Percentiles rank a stretch among this genome's conserved stretches.
These are phyloP conservation scores for Martes martes DNA, from an alignment of 2,113 vertebrate genomes.

Conservation along the genomic window DNA sequence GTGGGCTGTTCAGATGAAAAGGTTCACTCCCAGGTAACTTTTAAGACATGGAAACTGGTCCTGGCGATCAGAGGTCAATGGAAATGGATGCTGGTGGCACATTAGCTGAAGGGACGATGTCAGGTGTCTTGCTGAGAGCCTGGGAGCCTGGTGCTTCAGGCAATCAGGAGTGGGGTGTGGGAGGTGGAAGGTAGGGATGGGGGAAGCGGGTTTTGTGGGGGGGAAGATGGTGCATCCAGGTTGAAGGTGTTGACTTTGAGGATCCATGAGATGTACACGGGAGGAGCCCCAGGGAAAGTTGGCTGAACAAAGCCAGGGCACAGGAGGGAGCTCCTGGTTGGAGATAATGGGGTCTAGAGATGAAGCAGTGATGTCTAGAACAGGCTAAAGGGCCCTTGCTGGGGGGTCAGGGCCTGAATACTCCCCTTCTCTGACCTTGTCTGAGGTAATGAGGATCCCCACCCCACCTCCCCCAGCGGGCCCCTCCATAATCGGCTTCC, in stretches of 20 bases:
- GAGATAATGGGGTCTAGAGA: neutral
- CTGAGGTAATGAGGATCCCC: neutral
- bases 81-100: neutral
- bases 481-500: neutral
- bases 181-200: neutral
- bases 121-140: neutral
- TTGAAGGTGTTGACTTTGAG: neutral
- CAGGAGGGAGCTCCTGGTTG: neutral
- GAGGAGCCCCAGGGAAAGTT: rapidly evolving
- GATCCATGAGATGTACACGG: rapidly evolving
- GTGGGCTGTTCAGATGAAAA: neutral
- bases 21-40: neutral
- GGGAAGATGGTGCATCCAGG: neutral
- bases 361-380: neutral
- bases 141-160: neutral
- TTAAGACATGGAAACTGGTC: neutral
- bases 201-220: neutral
- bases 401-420: neutral
- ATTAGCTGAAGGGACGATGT: neutral
- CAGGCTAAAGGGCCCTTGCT: neutral
- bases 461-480: neutral
- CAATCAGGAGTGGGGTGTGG: neutral
- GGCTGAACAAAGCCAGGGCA: neutral
- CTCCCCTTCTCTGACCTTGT: neutral
- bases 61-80: neutral